phyloP scores from a whole-genome alignment of 2,888 invertebrate species.

The Dilophus febrilis region DNA sequence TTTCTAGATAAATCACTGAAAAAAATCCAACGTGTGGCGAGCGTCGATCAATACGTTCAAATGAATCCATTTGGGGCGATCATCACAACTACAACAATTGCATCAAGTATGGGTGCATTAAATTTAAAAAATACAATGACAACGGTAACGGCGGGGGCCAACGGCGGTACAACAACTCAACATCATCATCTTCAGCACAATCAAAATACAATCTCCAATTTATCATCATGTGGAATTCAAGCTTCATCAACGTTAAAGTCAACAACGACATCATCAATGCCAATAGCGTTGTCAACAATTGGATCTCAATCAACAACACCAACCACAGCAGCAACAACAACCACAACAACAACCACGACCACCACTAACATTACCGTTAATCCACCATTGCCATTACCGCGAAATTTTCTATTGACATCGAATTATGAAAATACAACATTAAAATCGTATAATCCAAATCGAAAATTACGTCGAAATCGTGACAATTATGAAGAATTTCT shows the following conservation, averaged over 20 bases:
- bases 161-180: too few species aligned
- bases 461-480: constrained; percentile 26
- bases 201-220: too few species aligned
- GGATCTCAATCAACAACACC: too few species aligned
- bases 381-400: neutral
- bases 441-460: constrained; percentile 27
- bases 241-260: too few species aligned
- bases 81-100: constrained; percentile 16
- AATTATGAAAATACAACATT: constrained; percentile 13
- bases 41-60: constrained; percentile 7
- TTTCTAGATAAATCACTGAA: too few species aligned
- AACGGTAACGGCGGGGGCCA: too few species aligned
- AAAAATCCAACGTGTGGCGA: constrained; percentile 4
- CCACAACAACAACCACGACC: too few species aligned
- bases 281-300: neutral
- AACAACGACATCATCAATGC: neutral
- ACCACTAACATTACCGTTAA: too few species aligned
- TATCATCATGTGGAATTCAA: constrained; percentile 2
- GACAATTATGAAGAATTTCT: constrained; percentile 18
- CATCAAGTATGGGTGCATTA: too few species aligned
- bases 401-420: neutral
- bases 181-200: neutral
- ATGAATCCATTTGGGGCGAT: constrained; percentile 10
- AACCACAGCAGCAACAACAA: neutral
- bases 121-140: too few species aligned